Percentiles rank a stretch among this genome's conserved stretches.
These are phyloP conservation scores for Phainopepla nitens DNA, from an alignment of 2,113 vertebrate species.

Conservation along the genomic window DNA sequence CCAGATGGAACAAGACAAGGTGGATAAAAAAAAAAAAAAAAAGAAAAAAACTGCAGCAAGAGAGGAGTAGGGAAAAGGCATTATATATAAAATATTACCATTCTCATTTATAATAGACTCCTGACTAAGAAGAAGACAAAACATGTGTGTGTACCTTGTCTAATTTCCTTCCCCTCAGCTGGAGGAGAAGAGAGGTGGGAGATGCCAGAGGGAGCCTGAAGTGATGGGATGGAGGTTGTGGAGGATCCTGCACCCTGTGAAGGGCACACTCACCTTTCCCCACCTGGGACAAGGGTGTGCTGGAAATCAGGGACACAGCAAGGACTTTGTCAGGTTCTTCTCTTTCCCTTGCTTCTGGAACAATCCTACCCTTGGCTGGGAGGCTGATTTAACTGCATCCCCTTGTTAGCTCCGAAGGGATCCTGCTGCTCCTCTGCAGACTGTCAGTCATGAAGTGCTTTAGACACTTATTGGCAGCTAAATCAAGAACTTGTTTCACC, in stretches of 20 bases:
- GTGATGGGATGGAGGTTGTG: background rate
- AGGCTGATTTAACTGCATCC: background rate
- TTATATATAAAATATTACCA: background rate
- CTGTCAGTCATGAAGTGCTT: background rate
- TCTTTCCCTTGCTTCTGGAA: background rate
- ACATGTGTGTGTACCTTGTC: rapidly evolving
- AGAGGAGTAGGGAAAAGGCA: background rate
- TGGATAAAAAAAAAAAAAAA: background rate
- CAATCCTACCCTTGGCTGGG: background rate
- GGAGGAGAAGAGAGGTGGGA: rapidly evolving
- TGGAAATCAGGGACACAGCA: rapidly evolving
- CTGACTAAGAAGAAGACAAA: background rate
- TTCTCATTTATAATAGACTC: background rate
- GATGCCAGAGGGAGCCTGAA: rapidly evolving
- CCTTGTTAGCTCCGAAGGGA: background rate
- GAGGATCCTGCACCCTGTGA: background rate
- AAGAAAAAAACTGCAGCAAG: background rate
- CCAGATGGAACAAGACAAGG: background rate
- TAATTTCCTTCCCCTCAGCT: rapidly evolving
- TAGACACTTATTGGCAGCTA: constrained; percentile 31
- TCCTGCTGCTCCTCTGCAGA: background rate
- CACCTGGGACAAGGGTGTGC: background rate
- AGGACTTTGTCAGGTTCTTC: background rate
- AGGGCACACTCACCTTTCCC: background rate
- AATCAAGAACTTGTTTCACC: constrained; percentile 49